These are phyloP conservation scores for Rhynchotus rufescens DNA, from an alignment of 2,797 vertebrate species.

Conservation along the genomic window DNA sequence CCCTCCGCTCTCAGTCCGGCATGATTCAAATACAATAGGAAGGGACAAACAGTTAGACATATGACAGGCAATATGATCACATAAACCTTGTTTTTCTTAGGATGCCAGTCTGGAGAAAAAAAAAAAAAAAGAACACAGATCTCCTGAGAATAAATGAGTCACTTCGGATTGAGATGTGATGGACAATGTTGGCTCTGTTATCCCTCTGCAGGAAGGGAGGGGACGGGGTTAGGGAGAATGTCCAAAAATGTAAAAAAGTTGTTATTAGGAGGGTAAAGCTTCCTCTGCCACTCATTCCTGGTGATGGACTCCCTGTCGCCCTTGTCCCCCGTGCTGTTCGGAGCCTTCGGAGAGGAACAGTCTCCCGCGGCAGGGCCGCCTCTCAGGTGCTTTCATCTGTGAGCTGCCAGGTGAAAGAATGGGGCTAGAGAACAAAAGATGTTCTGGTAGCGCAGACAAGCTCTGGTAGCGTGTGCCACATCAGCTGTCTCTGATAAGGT, in stretches of 20 bases:
- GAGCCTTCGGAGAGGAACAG: constrained; percentile 67
- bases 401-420: constrained; percentile 73
- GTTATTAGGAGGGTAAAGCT: constrained; percentile 45
- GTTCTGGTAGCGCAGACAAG: constrained; percentile 51
- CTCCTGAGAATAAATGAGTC: constrained; percentile 58
- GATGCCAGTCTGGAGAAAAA: constrained; percentile 49
- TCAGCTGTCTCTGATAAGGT: constrained; percentile 68
- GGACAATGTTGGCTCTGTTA: constrained; percentile 60
- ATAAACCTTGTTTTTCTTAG: constrained; percentile 62
- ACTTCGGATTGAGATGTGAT: constrained; percentile 51
- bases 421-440: constrained; percentile 67
- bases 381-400: constrained; percentile 64
- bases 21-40: constrained; percentile 64
- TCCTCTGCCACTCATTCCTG: background rate
- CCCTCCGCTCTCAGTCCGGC: background rate
- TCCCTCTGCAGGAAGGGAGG: constrained; percentile 4
- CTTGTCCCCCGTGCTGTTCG: constrained; percentile 48
- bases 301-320: constrained; percentile 32
- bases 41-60: constrained; percentile 63
- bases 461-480: constrained; percentile 67
- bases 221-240: constrained; percentile 46
- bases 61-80: constrained; percentile 59
- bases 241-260: background rate
- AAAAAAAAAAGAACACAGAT: background rate
- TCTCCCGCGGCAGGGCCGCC: constrained; percentile 53